These are phyloP conservation scores for Serilophus lunatus DNA, from an alignment of 2,113 vertebrate genomes.

Conservation along the genomic window DNA sequence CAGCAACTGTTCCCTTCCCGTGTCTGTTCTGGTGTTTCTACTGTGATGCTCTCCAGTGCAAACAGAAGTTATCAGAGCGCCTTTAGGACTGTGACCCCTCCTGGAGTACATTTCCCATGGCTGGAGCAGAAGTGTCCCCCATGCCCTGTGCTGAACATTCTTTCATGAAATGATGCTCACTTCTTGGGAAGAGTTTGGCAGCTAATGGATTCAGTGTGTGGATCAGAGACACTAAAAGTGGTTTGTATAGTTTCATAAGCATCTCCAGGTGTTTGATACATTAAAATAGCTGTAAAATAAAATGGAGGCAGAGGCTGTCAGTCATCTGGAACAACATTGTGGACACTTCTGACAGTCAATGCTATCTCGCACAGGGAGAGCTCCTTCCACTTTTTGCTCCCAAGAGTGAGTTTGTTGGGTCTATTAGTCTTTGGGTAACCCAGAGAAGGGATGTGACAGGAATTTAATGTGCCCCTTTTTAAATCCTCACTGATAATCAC, in stretches of 20 bases:
- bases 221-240: not conserved
- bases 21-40: not conserved
- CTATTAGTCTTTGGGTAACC: constrained; percentile 37
- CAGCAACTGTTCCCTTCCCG: not conserved
- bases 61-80: not conserved
- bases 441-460: constrained; percentile 13
- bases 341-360: constrained; percentile 13
- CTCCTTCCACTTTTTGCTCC: constrained; percentile 26
- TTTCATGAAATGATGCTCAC: rapidly evolving
- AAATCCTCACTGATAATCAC: constrained; percentile 27
- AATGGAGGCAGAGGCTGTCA: constrained; percentile 25
- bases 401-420: constrained; percentile 40
- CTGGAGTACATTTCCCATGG: rapidly evolving
- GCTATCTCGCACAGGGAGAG: not conserved
- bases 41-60: not conserved
- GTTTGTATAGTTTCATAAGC: not conserved
- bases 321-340: constrained; percentile 25
- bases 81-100: not conserved
- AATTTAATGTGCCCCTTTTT: constrained; percentile 36
- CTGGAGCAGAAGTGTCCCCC: not conserved
- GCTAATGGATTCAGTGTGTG: not conserved
- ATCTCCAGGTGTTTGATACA: not conserved
- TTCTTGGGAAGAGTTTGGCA: not conserved
- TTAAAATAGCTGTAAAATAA: constrained; percentile 29
- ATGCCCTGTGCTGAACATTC: not conserved